Base-by-base conservation (phyloP, 2,797 vertebrate species). In the Typhlichthys subterraneus region DNA sequence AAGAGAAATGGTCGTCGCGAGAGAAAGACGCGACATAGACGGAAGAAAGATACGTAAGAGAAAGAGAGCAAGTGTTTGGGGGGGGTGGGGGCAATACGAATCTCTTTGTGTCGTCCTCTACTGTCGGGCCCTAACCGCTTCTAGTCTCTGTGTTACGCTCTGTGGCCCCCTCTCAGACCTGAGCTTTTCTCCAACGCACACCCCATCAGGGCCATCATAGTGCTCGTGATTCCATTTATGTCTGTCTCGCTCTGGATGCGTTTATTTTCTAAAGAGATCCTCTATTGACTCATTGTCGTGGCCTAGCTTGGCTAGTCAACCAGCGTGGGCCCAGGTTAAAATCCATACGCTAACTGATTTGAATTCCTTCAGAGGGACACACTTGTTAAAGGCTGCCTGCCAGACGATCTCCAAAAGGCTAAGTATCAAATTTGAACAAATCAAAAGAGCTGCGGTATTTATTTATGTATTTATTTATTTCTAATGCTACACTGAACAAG, bases 251-350 rank as follows among this genome's bases (percentile, higher is more conserved):
- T 89, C 84, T 88, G 91, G 91, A 91, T 92, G 87, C 89, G 88
- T 93, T 93, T 93, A 87, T 91, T 90, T 90, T 91, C 85, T 80
- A 85, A 88, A 89, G 88, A 87, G 85, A 89, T 89, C 90, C 85
- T 84, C 88, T 89, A 89, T 90, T 89, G 91, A 91, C 90, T 91
- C 90, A 93, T 92, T 92, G 90, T 91, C 89, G 83, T 84, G 80
- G 87, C 84, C 72, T 65, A 77, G 88, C 87, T 88, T 91, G 89
- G 72, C 85, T 86, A 77, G 82, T 60, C 88, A 90, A 91, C 84
- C 87, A 87, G 74, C 62, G 61, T 74, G 59, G 70, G 75, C 73
- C 61, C 64, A 68, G 75, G 87, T 88, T 85, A 76, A 88, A 84
- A 88, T 88, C 85, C 76, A 77, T 29, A 58, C 69, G 74, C 75